Conservation (phyloP, 2,888 invertebrate species). For the Thera obeliscata region DNA sequence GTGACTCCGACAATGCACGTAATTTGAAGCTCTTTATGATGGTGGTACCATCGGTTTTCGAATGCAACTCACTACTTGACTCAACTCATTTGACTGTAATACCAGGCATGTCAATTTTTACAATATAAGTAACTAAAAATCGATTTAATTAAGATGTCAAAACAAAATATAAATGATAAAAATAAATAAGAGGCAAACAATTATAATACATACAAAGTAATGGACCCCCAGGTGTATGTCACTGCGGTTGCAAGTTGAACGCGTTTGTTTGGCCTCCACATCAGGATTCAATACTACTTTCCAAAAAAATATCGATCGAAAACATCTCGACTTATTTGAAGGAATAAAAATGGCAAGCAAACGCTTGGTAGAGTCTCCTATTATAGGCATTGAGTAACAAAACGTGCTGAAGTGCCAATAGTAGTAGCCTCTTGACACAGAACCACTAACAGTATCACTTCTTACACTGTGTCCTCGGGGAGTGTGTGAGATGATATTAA, state of each 20-base stretch:
- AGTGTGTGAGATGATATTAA: slow-evolving; percentile 30
- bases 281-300: too few species aligned
- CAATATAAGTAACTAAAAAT: too few species aligned
- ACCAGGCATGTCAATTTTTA: too few species aligned
- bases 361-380: slow-evolving; percentile 5
- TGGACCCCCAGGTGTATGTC: too few species aligned
- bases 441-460: background rate
- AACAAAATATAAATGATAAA: too few species aligned
- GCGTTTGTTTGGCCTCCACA: too few species aligned
- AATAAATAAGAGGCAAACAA: too few species aligned
- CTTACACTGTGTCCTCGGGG: slow-evolving; percentile 13
- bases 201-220: too few species aligned
- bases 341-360: background rate
- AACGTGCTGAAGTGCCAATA: slow-evolving; percentile 27
- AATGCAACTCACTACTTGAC: slow-evolving; percentile 21
- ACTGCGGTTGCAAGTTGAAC: too few species aligned
- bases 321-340: too few species aligned
- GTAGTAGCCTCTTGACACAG: slow-evolving; percentile 19
- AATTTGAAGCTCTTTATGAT: slow-evolving; percentile 31
- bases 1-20: slow-evolving; percentile 40
- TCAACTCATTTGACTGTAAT: slow-evolving; percentile 8
- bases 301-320: too few species aligned
- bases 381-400: slow-evolving; percentile 24
- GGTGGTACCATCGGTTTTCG: slow-evolving; percentile 16
- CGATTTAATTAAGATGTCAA: too few species aligned